Evolutionary conservation across 2,797 vertebrate genomes (phyloP), one percentile per base, ranked within the genome.

Genomic region (Macroramphosus scolopax): DNA sequence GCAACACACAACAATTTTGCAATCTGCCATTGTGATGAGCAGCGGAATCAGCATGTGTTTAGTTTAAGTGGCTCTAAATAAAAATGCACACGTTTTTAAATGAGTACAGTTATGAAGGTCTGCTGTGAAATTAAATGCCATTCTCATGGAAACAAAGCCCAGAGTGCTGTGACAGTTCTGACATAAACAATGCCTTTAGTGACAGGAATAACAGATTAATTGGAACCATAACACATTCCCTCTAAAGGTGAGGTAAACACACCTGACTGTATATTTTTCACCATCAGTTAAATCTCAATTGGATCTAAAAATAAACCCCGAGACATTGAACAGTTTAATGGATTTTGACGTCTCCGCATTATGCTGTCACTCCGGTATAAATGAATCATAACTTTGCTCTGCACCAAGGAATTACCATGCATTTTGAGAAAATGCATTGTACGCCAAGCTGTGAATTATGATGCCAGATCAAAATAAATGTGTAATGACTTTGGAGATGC

Each of bases 131-230:
- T 89, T 91, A 90, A 92, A 92, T 86, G 82, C 74, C 87, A 93
- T 83, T 83, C 77, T 81, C 74, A 69, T 72, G 81, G 84, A 91
- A 91, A 91, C 88, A 90, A 91, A 87, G 88, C 88, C 90, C 89
- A 89, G 90, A 87, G 66, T 74, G 76, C 81, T 77, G 90, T 95
- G 95, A 96, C 96, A 97, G 93, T 89, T 95, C 91, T 94, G 94
- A 97, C 93, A 92, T 87, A 92, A 92, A 92, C 90, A 90, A 89
- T 92, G 93, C 91, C 89, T 94, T 92, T 92, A 94, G 94, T 98
- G 96, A 97, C 96, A 96, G 91, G 94, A 95, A 98, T 95, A 97
- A 96, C 93, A 95, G 95, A 98, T 98, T 99, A 99, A 99, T 99
- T 99, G 97, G 95, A 92, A 93, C 91, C 93, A 92, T 95, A 97